phyloP scores from a whole-genome alignment of 2,888 invertebrate species.

The Liodrosophila aerea region DNA sequence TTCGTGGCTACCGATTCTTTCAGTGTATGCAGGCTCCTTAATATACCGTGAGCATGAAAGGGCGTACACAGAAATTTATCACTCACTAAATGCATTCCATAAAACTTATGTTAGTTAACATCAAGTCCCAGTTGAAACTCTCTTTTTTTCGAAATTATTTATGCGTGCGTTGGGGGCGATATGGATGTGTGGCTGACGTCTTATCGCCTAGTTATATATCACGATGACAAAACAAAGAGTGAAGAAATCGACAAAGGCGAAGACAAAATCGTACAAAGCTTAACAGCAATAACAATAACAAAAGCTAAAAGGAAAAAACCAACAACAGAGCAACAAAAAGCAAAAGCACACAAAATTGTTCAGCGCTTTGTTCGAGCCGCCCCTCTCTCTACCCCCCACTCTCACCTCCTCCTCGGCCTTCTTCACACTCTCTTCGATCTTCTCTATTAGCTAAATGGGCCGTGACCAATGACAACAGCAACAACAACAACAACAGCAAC shows the following conservation, averaged over 20 bases:
- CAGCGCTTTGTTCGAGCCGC: constrained; percentile 12
- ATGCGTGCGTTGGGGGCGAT: constrained; percentile 38
- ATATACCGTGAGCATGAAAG: too few relatives aligned
- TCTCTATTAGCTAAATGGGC: constrained; percentile 48
- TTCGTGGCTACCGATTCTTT: too few relatives aligned
- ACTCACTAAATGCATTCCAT: constrained; percentile 6
- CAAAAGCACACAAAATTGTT: neutral
- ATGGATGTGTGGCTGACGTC: constrained; percentile 10
- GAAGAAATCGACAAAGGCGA: constrained; percentile 39
- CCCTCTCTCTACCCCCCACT: neutral
- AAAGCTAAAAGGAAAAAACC: constrained; percentile 4
- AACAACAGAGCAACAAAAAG: too few relatives aligned
- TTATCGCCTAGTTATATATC: constrained; percentile 56
- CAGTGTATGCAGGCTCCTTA: too few relatives aligned
- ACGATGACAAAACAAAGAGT: constrained; percentile 55
- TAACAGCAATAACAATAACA: constrained; percentile 38
- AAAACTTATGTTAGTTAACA: constrained; percentile 4
- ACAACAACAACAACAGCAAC: constrained; percentile 10
- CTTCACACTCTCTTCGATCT: neutral
- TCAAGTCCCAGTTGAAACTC: neutral
- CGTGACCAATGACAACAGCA: constrained; percentile 37
- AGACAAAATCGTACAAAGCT: constrained; percentile 64
- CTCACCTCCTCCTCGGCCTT: neutral
- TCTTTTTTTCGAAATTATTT: constrained; percentile 36
- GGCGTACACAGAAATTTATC: neutral